Conservation (phyloP, 2,797 vertebrate species). For the Poecilia velifera region DNA sequence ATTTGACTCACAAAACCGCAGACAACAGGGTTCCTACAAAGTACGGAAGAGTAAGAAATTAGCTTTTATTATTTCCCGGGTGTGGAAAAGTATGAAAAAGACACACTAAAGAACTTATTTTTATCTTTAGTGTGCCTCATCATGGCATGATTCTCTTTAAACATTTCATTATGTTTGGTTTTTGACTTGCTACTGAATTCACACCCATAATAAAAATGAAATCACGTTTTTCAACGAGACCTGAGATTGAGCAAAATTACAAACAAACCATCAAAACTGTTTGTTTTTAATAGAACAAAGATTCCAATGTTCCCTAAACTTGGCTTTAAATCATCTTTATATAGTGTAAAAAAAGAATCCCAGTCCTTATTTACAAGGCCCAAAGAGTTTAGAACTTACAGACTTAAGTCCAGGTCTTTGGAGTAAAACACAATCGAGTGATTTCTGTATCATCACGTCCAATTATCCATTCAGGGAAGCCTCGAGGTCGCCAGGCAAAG, state of each 20-base stretch:
- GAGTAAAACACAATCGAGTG: background rate
- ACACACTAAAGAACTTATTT: background rate
- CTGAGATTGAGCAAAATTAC: background rate
- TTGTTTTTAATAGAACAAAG: background rate
- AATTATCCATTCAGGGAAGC: conserved; percentile 81
- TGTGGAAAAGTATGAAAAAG: background rate
- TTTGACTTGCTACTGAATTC: background rate
- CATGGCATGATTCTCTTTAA: background rate
- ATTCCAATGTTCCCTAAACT: background rate
- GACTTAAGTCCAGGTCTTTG: background rate
- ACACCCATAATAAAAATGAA: background rate
- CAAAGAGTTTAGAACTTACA: background rate
- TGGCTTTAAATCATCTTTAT: background rate
- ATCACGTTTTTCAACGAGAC: background rate
- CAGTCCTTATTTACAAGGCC: background rate
- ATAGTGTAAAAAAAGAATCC: background rate
- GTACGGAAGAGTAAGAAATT: conserved; percentile 1
- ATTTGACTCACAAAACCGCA: background rate
- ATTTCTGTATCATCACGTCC: background rate
- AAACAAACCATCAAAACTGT: background rate
- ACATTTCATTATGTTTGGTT: background rate
- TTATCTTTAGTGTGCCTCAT: background rate
- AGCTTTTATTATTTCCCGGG: background rate
- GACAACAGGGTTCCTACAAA: background rate
- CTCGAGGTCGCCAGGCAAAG: conserved; percentile 84